A percentile compares a stretch with the other conserved stretches of the same genome.
Conservation (phyloP, 2,797 vertebrate species). For the Tamandua tetradactyla region DNA sequence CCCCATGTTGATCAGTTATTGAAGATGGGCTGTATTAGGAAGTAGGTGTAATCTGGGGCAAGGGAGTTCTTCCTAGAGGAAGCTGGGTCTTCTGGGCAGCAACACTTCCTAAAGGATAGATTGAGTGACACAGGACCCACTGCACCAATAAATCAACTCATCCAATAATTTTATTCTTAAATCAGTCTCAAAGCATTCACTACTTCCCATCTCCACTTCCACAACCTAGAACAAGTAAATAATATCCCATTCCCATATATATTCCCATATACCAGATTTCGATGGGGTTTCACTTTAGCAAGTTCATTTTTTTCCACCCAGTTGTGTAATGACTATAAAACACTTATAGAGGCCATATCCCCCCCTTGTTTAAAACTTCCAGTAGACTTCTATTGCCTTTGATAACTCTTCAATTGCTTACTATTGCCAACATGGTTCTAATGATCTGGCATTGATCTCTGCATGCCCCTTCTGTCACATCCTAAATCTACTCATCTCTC, state of each 20-base stretch:
- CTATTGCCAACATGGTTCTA: background rate
- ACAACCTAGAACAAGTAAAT: background rate
- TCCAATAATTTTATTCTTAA: background rate
- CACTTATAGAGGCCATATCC: background rate
- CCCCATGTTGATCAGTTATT: background rate
- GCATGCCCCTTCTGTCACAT: background rate
- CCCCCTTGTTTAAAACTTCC: background rate
- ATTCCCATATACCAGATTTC: background rate
- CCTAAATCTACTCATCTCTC: background rate
- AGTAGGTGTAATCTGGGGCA: background rate
- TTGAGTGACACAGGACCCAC: background rate
- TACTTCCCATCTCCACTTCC: background rate
- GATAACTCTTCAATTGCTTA: background rate
- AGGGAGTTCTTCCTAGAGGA: background rate
- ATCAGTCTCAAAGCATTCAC: background rate
- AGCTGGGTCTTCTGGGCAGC: background rate
- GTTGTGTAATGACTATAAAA: background rate
- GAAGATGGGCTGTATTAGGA: background rate
- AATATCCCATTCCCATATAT: background rate
- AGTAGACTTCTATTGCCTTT: background rate
- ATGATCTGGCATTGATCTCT: background rate
- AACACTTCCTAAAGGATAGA: background rate
- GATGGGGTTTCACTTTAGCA: background rate
- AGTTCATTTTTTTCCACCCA: background rate
- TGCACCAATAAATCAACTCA: background rate